Percentiles rank a stretch among this genome's conserved stretches.
phyloP scores from a whole-genome alignment of 1,140 invertebrate genomes.

The Pantala flavescens region DNA sequence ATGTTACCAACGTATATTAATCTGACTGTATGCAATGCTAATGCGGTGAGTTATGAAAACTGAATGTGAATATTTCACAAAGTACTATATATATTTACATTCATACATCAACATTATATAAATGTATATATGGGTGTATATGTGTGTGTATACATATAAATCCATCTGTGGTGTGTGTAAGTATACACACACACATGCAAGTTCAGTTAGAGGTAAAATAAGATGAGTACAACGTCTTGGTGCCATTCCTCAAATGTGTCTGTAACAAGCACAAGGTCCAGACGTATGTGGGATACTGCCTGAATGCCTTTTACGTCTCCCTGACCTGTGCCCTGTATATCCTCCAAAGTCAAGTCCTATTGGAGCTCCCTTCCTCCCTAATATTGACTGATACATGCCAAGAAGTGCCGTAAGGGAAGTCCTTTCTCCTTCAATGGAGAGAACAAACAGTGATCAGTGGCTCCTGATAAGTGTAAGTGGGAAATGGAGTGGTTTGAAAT shows the following conservation, averaged over 20 bases:
- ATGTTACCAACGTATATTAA: constrained; percentile 14
- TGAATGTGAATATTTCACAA: neutral
- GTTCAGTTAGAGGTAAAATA: neutral
- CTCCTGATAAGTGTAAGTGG: neutral
- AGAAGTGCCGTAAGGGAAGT: constrained; percentile 8
- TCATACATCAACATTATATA: too few relatives aligned
- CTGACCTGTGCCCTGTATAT: neutral
- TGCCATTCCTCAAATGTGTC: neutral
- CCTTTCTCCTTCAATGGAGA: neutral
- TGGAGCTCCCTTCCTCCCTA: neutral
- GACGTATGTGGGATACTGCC: constrained; percentile 3
- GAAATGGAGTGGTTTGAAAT: neutral
- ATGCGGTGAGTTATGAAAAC: neutral
- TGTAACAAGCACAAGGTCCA: constrained; percentile 1
- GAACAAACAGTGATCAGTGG: neutral
- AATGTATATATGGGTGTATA: too few relatives aligned
- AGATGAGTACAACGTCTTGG: neutral
- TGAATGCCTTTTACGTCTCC: neutral
- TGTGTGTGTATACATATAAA: too few relatives aligned
- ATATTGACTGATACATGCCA: constrained; percentile 6
- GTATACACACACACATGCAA: too few relatives aligned
- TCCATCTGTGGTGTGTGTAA: too few relatives aligned
- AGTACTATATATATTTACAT: neutral
- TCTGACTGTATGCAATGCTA: neutral
- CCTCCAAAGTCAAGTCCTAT: neutral